Conservation (phyloP, 2,888 invertebrate genomes). For the Drosophila lacicola region DNA sequence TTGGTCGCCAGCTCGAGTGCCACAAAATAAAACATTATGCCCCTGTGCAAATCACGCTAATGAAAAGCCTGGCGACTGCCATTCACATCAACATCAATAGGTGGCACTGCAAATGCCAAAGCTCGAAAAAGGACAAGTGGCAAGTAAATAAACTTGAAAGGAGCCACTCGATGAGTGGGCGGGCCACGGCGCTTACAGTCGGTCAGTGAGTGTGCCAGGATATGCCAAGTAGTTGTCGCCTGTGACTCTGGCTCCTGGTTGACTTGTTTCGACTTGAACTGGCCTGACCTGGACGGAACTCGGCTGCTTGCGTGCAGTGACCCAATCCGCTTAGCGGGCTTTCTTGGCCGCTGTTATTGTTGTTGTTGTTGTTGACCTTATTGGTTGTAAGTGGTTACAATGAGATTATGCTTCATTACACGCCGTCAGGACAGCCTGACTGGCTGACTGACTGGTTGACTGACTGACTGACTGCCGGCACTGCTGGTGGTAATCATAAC, state of each 20-base stretch:
- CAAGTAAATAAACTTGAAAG: conserved; percentile 77
- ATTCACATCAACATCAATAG: conserved; percentile 50
- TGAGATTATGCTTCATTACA: conserved; percentile 81
- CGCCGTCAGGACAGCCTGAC: conserved; percentile 37
- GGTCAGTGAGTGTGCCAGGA: conserved; percentile 63
- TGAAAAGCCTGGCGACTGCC: conserved; percentile 69
- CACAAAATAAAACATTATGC: conserved; percentile 63
- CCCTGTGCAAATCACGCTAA: conserved; percentile 74
- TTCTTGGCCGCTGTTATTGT: conserved; percentile 10
- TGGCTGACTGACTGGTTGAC: conserved; percentile 8
- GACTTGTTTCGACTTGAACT: conserved; percentile 22
- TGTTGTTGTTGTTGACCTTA: conserved; percentile 64
- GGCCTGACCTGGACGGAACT: conserved; percentile 2
- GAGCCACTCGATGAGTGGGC: conserved; percentile 57
- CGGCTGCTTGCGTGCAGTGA: conserved; percentile 56
- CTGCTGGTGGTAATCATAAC: conserved; percentile 73
- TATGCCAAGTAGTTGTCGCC: conserved; percentile 78
- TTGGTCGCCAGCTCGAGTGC: conserved; percentile 37
- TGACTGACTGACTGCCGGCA: conserved; percentile 22
- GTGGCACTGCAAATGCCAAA: conserved; percentile 38
- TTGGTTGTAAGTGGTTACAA: conserved; percentile 78
- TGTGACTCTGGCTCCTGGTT: conserved; percentile 26
- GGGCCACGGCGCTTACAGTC: conserved; percentile 2
- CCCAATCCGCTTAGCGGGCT: conserved; percentile 73
- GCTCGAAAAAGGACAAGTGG: conserved; percentile 70